Conservation (phyloP, 1,140 invertebrate genomes). For the Drosophila miranda region DNA sequence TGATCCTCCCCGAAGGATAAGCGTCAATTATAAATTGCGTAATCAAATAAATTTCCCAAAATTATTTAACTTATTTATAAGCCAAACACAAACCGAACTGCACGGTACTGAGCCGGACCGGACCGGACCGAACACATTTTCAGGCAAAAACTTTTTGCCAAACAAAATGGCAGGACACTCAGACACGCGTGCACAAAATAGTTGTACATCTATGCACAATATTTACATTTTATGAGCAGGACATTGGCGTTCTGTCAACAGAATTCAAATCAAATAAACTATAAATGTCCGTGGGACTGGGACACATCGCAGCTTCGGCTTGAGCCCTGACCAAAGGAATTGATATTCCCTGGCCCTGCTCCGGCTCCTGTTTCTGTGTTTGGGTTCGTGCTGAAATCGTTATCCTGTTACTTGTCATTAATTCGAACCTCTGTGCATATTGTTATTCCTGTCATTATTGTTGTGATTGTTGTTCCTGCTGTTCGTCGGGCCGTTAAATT, state of each 20-base stretch:
- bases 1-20: constrained; percentile 48
- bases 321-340: no score
- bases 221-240: constrained; percentile 50
- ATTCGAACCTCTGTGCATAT: constrained; percentile 47
- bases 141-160: constrained; percentile 19
- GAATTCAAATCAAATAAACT: constrained; percentile 65
- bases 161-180: constrained; percentile 14
- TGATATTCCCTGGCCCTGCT: constrained; percentile 12
- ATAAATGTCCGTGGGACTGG: constrained; percentile 42
- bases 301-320: neutral
- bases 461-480: constrained; percentile 11
- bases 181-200: no score
- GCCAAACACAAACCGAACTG: constrained; percentile 22
- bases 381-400: constrained; percentile 71
- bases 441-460: constrained; percentile 46
- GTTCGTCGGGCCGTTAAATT: constrained; percentile 66
- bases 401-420: constrained; percentile 76
- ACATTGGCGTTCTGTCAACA: constrained; percentile 46
- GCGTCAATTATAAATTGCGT: constrained; percentile 69
- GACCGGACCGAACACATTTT: constrained; percentile 1
- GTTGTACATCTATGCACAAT: constrained; percentile 13
- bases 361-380: constrained; percentile 10
- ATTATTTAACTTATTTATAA: constrained; percentile 64
- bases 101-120: neutral
- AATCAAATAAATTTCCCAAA: constrained; percentile 70